Conservation (phyloP, 2,113 vertebrate genomes). For the Chiloscyllium plagiosum region DNA sequence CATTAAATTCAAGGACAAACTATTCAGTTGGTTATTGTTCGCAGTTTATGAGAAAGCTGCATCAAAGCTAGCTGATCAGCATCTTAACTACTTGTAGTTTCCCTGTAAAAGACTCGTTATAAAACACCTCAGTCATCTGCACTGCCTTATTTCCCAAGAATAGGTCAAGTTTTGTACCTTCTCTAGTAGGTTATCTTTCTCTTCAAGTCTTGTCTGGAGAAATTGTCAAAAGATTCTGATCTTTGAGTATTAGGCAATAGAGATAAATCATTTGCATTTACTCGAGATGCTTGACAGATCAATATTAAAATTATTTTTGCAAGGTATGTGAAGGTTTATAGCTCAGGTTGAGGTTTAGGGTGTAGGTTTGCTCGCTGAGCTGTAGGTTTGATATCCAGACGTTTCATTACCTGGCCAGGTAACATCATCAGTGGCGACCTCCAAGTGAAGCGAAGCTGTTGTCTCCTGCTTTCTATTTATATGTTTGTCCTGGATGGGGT, state of each 20-base stretch:
- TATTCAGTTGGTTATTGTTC: background rate
- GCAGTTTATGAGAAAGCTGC: background rate
- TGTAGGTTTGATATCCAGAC: too few relatives aligned
- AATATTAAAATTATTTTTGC: background rate
- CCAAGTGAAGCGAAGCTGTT: too few relatives aligned
- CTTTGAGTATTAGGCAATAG: background rate
- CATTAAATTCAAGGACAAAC: background rate
- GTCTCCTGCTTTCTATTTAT: too few relatives aligned
- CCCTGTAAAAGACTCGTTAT: background rate
- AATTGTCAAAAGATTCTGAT: background rate
- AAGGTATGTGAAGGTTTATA: too few relatives aligned
- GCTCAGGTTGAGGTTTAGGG: too few relatives aligned
- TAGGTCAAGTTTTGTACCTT: too few relatives aligned
- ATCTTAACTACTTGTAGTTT: background rate
- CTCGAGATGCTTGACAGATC: background rate
- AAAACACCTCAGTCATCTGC: too few relatives aligned
- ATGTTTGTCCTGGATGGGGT: too few relatives aligned
- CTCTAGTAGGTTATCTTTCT: background rate
- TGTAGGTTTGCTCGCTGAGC: too few relatives aligned
- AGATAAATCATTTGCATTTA: background rate
- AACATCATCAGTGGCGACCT: too few relatives aligned
- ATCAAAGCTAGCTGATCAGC: background rate
- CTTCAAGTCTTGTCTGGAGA: background rate
- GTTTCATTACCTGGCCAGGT: too few relatives aligned
- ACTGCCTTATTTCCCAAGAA: too few relatives aligned